These are phyloP conservation scores for Aphelenchoides avenae DNA, from an alignment of 1,140 invertebrate species.

Conservation along the genomic window DNA sequence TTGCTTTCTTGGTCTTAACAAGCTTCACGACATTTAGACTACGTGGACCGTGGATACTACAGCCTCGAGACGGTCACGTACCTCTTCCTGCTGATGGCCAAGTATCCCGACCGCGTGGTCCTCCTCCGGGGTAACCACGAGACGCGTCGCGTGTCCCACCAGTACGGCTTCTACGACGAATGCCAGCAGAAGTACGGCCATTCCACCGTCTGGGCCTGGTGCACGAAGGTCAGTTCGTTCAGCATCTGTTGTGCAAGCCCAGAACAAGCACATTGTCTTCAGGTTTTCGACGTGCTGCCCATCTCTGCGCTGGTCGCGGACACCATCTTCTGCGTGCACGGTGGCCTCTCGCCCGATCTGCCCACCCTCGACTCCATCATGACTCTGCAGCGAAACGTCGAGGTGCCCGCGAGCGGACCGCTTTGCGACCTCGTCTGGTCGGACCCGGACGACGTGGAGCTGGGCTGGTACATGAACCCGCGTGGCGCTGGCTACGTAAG, in stretches of 20 bases:
- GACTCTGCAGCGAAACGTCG: constrained; percentile 43
- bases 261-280: constrained; percentile 12
- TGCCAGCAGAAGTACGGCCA: constrained; percentile 58
- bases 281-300: constrained; percentile 57
- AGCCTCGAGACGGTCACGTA: constrained; percentile 97
- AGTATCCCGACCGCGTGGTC: constrained; percentile 96
- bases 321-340: constrained; percentile 53
- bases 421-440: constrained; percentile 73
- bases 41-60: constrained; percentile 97
- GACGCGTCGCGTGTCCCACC: constrained; percentile 87
- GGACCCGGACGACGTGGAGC: constrained; percentile 87
- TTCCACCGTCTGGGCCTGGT: constrained; percentile 56
- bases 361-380: constrained; percentile 45
- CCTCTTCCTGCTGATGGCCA: constrained; percentile 88
- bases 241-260: neutral
- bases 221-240: constrained; percentile 39
- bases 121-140: constrained; percentile 94
- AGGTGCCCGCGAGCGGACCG: constrained; percentile 51
- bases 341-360: constrained; percentile 53
- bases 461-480: constrained; percentile 78
- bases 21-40: constrained; percentile 64
- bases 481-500: constrained; percentile 79
- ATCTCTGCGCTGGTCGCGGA: constrained; percentile 56
- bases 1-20: constrained; percentile 9
- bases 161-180: constrained; percentile 61